phyloP scores from a whole-genome alignment of 1,140 invertebrate species.

The Saccostrea cuccullata region DNA sequence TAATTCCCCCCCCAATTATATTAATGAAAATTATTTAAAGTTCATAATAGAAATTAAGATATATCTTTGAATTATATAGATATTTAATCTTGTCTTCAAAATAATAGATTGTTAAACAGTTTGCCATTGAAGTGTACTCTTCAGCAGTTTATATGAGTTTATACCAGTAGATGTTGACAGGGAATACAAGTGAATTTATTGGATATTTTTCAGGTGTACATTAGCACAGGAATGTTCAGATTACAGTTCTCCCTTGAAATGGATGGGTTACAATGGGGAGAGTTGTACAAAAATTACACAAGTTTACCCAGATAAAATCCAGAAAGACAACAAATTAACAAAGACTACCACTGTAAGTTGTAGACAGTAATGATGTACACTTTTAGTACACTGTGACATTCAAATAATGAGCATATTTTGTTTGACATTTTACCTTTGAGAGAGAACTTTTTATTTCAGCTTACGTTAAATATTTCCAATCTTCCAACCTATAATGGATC shows the following conservation, averaged over 20 bases:
- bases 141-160: too few relatives aligned
- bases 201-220: constrained; percentile 85
- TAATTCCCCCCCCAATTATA: too few relatives aligned
- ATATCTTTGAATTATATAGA: too few relatives aligned
- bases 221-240: constrained; percentile 92
- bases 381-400: background rate
- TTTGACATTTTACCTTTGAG: background rate
- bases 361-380: background rate
- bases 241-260: constrained; percentile 93
- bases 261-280: constrained; percentile 96
- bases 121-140: too few relatives aligned
- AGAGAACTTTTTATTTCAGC: constrained; percentile 52
- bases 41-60: too few relatives aligned
- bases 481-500: constrained; percentile 81
- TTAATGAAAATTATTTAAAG: too few relatives aligned
- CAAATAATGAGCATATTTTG: background rate
- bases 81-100: too few relatives aligned
- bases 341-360: constrained; percentile 64
- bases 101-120: too few relatives aligned
- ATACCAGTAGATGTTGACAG: too few relatives aligned
- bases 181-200: background rate
- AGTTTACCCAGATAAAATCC: constrained; percentile 90
- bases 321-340: constrained; percentile 57
- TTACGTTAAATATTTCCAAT: constrained; percentile 64
- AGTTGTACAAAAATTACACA: constrained; percentile 96